Conservation (phyloP, 2,797 vertebrate genomes). For the Mastacembelus armatus region DNA sequence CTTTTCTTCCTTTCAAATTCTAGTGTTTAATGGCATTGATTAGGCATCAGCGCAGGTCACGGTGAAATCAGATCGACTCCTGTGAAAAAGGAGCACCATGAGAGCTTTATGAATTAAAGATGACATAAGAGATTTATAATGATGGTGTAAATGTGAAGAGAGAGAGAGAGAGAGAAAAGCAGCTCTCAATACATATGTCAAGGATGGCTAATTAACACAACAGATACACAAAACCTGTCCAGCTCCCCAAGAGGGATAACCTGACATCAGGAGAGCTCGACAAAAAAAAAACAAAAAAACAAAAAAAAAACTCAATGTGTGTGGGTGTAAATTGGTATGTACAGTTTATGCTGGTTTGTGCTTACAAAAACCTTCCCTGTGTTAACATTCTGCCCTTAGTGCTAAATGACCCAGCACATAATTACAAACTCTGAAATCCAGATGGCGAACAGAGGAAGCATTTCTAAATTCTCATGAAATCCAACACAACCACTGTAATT, state of each 20-base stretch:
- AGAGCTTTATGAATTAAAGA: slow-evolving; percentile 49
- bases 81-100: slow-evolving; percentile 34
- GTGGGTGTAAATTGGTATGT: neutral
- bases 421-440: slow-evolving; percentile 65
- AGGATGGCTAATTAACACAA: slow-evolving; percentile 57
- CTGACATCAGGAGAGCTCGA: slow-evolving; percentile 21
- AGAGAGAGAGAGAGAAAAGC: slow-evolving; percentile 8
- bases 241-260: slow-evolving; percentile 28
- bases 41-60: slow-evolving; percentile 15
- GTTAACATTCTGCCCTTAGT: slow-evolving; percentile 55
- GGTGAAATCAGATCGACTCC: neutral
- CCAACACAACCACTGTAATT: neutral
- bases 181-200: slow-evolving; percentile 44
- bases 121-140: slow-evolving; percentile 14
- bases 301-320: too few relatives aligned
- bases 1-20: neutral
- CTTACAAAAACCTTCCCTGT: slow-evolving; percentile 29
- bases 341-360: slow-evolving; percentile 26
- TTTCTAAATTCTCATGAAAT: slow-evolving; percentile 35
- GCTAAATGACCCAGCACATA: slow-evolving; percentile 61
- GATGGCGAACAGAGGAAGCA: slow-evolving; percentile 57
- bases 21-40: slow-evolving; percentile 16
- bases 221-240: slow-evolving; percentile 25
- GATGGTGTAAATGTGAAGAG: neutral
- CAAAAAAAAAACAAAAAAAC: slow-evolving; percentile 14